phyloP scores from a whole-genome alignment of 2,888 invertebrate species.

The Elmis aenea region DNA sequence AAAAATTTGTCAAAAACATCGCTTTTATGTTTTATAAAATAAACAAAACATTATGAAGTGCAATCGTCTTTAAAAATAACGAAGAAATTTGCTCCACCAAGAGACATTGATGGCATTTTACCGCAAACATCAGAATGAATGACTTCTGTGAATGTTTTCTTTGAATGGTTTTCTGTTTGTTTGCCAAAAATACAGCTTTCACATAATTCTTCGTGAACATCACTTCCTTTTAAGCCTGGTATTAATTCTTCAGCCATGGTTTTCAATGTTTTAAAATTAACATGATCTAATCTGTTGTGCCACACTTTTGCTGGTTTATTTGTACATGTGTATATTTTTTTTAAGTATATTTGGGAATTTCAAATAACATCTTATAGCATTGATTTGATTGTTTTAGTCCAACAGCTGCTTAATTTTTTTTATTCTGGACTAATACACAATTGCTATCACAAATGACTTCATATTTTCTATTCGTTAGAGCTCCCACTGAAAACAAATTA shows the following conservation, averaged over 20 bases:
- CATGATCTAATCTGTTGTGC: constrained; percentile 14
- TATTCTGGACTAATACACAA: no score
- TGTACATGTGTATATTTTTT: constrained; percentile 11
- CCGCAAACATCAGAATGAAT: constrained; percentile 18
- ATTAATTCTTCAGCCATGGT: constrained; percentile 3
- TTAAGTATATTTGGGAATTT: constrained; percentile 25
- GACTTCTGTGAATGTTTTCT: not conserved
- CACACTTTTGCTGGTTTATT: constrained; percentile 5
- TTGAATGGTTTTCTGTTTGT: constrained; percentile 15
- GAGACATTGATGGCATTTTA: constrained; percentile 13
- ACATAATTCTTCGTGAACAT: constrained; percentile 17
- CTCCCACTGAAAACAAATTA: constrained; percentile 10
- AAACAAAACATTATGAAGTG: constrained; percentile 14
- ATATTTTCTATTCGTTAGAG: not conserved
- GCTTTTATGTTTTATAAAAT: constrained; percentile 19
- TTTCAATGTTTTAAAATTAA: constrained; percentile 2
- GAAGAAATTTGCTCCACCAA: constrained; percentile 18
- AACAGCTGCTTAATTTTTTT: not conserved
- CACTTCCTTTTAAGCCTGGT: not conserved
- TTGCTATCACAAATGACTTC: not conserved
- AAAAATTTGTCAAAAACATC: constrained; percentile 13
- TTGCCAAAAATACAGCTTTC: constrained; percentile 23
- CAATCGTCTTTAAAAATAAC: constrained; percentile 20
- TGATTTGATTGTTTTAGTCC: not conserved
- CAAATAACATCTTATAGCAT: constrained; percentile 1